Percentiles rank a stretch among this genome's conserved stretches.
phyloP scores from a whole-genome alignment of 2,888 invertebrate genomes.

The Trimorus sp. region DNA sequence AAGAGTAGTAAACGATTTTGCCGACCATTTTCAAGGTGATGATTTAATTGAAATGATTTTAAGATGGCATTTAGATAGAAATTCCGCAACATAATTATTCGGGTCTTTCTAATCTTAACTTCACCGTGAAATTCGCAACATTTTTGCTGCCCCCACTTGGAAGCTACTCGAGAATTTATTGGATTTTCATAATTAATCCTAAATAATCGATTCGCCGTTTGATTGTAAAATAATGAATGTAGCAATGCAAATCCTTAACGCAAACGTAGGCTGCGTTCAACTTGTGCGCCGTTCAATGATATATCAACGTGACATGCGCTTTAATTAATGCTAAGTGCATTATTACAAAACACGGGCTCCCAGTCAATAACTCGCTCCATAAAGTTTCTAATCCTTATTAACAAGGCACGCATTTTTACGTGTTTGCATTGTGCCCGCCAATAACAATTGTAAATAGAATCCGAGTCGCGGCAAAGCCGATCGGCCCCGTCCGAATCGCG shows the following conservation, averaged over 20 bases:
- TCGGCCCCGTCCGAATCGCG: neutral
- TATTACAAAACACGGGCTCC: conserved; percentile 63
- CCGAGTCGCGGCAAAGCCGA: neutral
- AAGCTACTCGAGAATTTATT: too few species aligned
- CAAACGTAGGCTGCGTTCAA: conserved; percentile 42
- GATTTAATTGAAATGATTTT: too few species aligned
- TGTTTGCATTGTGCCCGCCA: neutral
- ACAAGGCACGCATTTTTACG: conserved; percentile 48
- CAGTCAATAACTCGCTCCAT: conserved; percentile 55
- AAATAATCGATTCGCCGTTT: too few species aligned
- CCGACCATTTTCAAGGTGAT: too few species aligned
- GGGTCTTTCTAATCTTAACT: neutral
- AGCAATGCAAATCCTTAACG: conserved; percentile 38
- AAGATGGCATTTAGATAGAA: too few species aligned
- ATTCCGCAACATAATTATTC: too few species aligned
- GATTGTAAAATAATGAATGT: conserved; percentile 35
- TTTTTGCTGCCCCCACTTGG: neutral
- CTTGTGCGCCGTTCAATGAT: conserved; percentile 45
- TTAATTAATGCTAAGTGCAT: conserved; percentile 62
- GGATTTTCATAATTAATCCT: too few species aligned
- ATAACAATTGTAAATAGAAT: neutral
- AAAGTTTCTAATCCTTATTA: conserved; percentile 62
- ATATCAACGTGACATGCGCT: conserved; percentile 50
- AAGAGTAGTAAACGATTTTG: too few species aligned
- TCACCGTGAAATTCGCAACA: neutral